These are phyloP conservation scores for Cichladusa arquata DNA, from an alignment of 2,113 vertebrate species.

Conservation along the genomic window DNA sequence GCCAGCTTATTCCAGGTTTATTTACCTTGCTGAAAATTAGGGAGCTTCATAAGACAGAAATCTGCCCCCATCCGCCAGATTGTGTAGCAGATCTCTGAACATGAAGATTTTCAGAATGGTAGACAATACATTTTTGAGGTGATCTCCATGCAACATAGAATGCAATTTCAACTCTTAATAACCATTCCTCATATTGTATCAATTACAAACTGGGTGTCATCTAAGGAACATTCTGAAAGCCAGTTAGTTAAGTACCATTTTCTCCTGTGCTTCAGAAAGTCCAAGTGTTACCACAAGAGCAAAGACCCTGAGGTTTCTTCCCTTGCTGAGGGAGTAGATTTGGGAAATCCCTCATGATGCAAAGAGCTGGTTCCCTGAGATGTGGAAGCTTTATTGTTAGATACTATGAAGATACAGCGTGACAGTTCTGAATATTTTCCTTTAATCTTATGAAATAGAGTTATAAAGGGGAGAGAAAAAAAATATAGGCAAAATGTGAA, in stretches of 20 bases:
- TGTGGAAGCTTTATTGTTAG: neutral
- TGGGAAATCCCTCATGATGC: neutral
- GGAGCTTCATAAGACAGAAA: neutral
- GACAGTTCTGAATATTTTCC: neutral
- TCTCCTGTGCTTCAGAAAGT: neutral
- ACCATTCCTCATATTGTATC: rapidly evolving
- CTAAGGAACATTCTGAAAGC: neutral
- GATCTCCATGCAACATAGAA: neutral
- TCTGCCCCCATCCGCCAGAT: too few species aligned
- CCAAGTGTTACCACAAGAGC: neutral
- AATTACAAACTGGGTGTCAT: neutral
- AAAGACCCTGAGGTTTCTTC: neutral
- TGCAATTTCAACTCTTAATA: neutral
- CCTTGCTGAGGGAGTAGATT: neutral
- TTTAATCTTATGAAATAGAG: neutral
- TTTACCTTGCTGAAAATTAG: neutral
- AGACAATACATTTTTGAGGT: neutral
- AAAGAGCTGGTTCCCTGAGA: neutral
- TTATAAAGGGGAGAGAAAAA: neutral
- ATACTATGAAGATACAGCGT: neutral
- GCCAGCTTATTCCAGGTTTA: neutral
- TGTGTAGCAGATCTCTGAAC: neutral
- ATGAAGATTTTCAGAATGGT: neutral
- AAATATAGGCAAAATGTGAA: neutral
- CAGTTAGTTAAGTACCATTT: neutral